Evolutionary conservation across 2,888 invertebrate species (phyloP), one percentile per base, ranked within the genome.

Genomic region (Autographa gamma): DNA sequence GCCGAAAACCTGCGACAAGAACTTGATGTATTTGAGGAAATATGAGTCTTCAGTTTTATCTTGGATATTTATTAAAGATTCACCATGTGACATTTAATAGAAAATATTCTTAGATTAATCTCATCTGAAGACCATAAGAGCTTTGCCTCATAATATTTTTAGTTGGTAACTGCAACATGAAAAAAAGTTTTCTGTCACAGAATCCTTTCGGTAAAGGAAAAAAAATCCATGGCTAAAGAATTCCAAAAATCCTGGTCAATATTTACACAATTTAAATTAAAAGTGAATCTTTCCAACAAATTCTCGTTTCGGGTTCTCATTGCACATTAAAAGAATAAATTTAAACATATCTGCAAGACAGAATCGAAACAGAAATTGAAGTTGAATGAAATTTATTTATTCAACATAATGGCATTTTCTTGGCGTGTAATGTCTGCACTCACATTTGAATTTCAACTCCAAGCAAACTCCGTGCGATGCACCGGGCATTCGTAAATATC

Each of bases 1-100:
- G 38, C 60, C 43, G 16, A 65, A 64, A 25, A 65, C 69, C 63
- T 62, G n/a, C 48, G 61, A 62, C 61, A 54, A 32, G 34, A 11
- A 19, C 3, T 13, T 25, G 54, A 56, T 13, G n/a, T 6, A 13
- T 25, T 56, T 56, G 25, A 54, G 19, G 54, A 56, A 56, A 19
- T 13, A 14, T 56, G 54, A 56, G 14, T 56, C 19, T 25, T 13
- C 19, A 56, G 54, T 18, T 11, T 54, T 54, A 54, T 11, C 54
- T 54, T 9, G 18, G 19, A 19, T 18, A 54, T 52, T 3, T 25
- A 25, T 41, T 63, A 14, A 41, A 31, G 60, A 52, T 66, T n/a
- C n/a, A n/a, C n/a, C n/a, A n/a, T n/a, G n/a, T n/a, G n/a, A n/a
- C n/a, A n/a, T n/a, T n/a, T n/a, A n/a, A n/a, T n/a, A n/a, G n/a